Evolutionary conservation across 2,888 invertebrate species (phyloP).

Genomic region (Ectemnius cavifrons): DNA sequence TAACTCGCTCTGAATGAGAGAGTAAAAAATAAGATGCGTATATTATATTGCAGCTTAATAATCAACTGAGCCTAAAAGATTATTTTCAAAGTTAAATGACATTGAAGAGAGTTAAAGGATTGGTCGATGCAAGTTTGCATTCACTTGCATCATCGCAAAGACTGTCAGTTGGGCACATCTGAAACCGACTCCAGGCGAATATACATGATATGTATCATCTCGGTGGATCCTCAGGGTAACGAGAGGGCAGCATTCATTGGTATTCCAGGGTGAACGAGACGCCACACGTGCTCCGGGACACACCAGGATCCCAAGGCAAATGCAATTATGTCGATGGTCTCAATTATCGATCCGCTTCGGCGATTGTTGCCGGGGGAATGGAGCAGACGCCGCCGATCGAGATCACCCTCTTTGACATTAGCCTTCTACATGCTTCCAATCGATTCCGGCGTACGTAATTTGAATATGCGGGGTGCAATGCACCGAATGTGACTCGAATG

Average conservation of each 20-base stretch:
- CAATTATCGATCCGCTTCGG: slow-evolving; percentile 70
- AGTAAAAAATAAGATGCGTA: no score
- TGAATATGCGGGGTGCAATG: no score
- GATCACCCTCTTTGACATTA: slow-evolving; percentile 6
- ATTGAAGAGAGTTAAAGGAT: background rate
- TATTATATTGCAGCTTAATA: no score
- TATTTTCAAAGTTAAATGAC: background rate
- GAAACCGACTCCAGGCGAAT: no score
- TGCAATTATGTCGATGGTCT: slow-evolving; percentile 70
- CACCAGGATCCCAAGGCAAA: slow-evolving; percentile 53
- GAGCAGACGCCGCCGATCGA: slow-evolving; percentile 47
- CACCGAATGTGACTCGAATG: no score
- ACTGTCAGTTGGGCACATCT: no score
- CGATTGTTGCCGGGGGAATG: slow-evolving; percentile 66
- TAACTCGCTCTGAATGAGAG: no score
- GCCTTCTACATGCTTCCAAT: no score
- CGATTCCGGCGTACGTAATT: no score
- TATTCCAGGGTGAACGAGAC: slow-evolving; percentile 62
- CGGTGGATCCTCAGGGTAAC: slow-evolving; percentile 50
- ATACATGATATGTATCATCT: background rate
- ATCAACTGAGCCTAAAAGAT: no score
- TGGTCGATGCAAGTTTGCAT: no score
- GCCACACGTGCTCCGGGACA: slow-evolving; percentile 63
- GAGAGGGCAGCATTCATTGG: slow-evolving; percentile 66
- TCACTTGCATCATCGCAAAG: no score